Conservation (phyloP, 2,888 invertebrate species). For the Bellardia pandia region DNA sequence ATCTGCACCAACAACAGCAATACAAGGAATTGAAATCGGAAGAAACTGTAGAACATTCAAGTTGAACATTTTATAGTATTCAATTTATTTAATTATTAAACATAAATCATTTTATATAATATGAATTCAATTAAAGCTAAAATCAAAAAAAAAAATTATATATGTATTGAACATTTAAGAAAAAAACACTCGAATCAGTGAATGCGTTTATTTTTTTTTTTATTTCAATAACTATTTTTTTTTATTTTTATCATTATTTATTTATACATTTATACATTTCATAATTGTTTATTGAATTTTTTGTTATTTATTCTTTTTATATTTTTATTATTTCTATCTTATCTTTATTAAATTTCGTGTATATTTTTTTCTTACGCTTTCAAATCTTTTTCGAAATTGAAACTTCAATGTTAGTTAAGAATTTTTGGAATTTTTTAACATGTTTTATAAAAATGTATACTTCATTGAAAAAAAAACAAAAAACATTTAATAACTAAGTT, state of each 20-base stretch:
- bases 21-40: slow-evolving; percentile 55
- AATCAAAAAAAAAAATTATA: slow-evolving; percentile 7
- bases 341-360: neutral
- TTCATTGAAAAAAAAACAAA: slow-evolving; percentile 24
- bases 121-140: slow-evolving; percentile 56
- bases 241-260: slow-evolving; percentile 55
- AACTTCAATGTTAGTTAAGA: slow-evolving; percentile 31
- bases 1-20: slow-evolving; percentile 38
- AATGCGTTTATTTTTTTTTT: slow-evolving; percentile 23
- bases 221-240: slow-evolving; percentile 33
- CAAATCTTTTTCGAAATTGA: slow-evolving; percentile 13
- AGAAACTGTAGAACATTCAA: slow-evolving; percentile 32
- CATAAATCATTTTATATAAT: slow-evolving; percentile 47
- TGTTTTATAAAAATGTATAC: slow-evolving; percentile 55
- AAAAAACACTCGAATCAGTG: neutral
- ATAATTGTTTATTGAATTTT: slow-evolving; percentile 33
- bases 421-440: slow-evolving; percentile 31
- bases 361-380: neutral
- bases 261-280: slow-evolving; percentile 48
- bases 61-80: slow-evolving; percentile 39
- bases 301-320: slow-evolving; percentile 61
- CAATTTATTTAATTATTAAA: slow-evolving; percentile 39
- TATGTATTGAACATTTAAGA: slow-evolving; percentile 17
- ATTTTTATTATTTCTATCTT: slow-evolving; percentile 35
- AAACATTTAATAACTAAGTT: slow-evolving; percentile 42